Percentiles rank a stretch among this genome's conserved stretches.
Conservation (phyloP, 1,140 invertebrate genomes). For the Pachypeltis micranthus region DNA sequence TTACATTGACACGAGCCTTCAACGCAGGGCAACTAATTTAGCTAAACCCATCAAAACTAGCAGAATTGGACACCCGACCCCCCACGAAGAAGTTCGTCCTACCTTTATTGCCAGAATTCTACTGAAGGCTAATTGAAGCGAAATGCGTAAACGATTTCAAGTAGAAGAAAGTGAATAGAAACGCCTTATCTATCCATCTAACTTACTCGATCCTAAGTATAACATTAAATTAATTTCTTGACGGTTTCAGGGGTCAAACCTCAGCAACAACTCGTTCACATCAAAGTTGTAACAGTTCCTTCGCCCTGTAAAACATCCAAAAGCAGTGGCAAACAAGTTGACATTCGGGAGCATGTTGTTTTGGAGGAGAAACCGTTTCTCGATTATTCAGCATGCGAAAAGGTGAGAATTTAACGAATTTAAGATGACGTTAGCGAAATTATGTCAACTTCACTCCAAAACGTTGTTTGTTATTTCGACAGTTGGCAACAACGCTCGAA, state of each 20-base stretch:
- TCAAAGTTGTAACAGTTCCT: constrained; percentile 13
- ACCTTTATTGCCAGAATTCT: too few relatives aligned
- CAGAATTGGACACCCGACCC: too few relatives aligned
- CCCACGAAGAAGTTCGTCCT: too few relatives aligned
- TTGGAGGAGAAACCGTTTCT: constrained; percentile 20
- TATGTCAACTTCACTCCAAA: not conserved
- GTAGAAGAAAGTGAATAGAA: too few relatives aligned
- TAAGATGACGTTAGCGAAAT: too few relatives aligned
- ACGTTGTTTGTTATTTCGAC: not conserved
- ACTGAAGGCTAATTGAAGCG: too few relatives aligned
- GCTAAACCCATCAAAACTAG: too few relatives aligned
- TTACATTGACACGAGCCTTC: too few relatives aligned
- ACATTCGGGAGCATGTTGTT: constrained; percentile 22
- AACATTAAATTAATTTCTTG: not conserved
- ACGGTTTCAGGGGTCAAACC: constrained; percentile 15
- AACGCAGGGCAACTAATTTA: too few relatives aligned
- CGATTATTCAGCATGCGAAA: constrained; percentile 7
- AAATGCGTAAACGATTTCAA: too few relatives aligned
- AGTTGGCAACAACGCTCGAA: not conserved
- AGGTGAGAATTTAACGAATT: not conserved
- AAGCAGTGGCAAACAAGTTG: constrained; percentile 20
- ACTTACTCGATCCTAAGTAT: too few relatives aligned
- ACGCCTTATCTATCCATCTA: too few relatives aligned
- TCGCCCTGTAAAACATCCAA: not conserved
- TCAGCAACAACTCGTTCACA: constrained; percentile 21